These are phyloP conservation scores for Exephanes ischioxanthus DNA, from an alignment of 2,888 invertebrate genomes.

Conservation along the genomic window DNA sequence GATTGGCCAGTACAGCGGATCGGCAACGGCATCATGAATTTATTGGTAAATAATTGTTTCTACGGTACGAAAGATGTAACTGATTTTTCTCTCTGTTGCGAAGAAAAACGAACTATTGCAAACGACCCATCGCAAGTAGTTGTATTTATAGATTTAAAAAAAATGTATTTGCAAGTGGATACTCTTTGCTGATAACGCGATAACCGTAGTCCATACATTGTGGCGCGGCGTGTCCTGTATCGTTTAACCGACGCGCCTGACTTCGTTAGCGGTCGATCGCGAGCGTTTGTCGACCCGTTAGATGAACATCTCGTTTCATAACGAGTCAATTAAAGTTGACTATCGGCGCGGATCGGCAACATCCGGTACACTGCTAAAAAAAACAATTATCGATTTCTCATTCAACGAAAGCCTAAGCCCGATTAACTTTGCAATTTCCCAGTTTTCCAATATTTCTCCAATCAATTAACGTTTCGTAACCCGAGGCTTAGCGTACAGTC, in stretches of 20 bases:
- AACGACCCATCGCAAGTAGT: not conserved
- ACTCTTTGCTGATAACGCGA: constrained; percentile 14
- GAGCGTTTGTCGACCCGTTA: constrained; percentile 19
- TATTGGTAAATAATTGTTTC: constrained; percentile 73
- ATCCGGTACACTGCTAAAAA: not conserved
- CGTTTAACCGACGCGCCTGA: not conserved
- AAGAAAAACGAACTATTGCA: not conserved
- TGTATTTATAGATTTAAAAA: not conserved
- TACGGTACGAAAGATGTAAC: not conserved
- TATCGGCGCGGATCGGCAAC: not conserved
- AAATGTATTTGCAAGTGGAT: constrained; percentile 15
- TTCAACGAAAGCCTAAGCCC: not conserved
- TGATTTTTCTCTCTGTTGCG: not conserved
- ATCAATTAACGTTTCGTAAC: constrained; percentile 7
- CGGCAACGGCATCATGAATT: constrained; percentile 72
- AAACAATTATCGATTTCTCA: constrained; percentile 29
- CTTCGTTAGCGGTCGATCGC: constrained; percentile 3
- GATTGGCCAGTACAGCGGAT: constrained; percentile 55
- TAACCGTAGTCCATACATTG: not conserved
- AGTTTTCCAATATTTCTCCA: constrained; percentile 26
- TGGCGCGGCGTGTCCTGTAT: not conserved
- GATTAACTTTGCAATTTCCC: constrained; percentile 21
- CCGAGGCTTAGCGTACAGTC: not conserved
- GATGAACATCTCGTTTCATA: constrained; percentile 11
- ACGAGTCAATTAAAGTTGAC: constrained; percentile 38